These are phyloP conservation scores for Mythimna vitellina DNA, from an alignment of 2,888 invertebrate species.

Conservation along the genomic window DNA sequence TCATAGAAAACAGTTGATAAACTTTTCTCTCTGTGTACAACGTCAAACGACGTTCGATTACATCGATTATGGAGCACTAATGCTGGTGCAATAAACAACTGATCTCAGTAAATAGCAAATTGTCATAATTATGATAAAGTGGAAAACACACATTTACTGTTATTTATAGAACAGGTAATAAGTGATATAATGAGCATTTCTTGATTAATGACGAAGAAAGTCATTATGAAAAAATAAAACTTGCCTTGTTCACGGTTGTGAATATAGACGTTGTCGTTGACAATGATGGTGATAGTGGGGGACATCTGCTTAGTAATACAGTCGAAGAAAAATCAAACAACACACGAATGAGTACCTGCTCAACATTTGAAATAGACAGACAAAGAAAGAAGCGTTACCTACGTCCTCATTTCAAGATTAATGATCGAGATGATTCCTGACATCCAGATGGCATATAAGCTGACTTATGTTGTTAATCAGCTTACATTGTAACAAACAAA, in stretches of 20 bases:
- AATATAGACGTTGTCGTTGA: background rate
- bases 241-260: background rate
- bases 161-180: slow-evolving; percentile 6
- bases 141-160: slow-evolving; percentile 28
- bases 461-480: background rate
- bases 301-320: background rate
- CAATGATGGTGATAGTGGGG: background rate
- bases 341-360: background rate
- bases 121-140: slow-evolving; percentile 48
- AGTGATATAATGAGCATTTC: slow-evolving; percentile 6
- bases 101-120: slow-evolving; percentile 51
- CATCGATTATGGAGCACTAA: slow-evolving; percentile 10
- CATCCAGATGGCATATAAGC: background rate
- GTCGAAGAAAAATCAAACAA: background rate
- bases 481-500: background rate
- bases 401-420: background rate
- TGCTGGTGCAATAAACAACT: slow-evolving; percentile 41
- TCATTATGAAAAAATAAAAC: slow-evolving; percentile 8
- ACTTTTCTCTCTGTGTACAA: slow-evolving; percentile 34
- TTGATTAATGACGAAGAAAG: slow-evolving; percentile 16
- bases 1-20: slow-evolving; percentile 21
- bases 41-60: slow-evolving; percentile 22
- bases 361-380: background rate
- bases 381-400: background rate
- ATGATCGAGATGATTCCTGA: background rate